Conservation (phyloP, 1,140 invertebrate species). For the Tigriopus japonicus region DNA sequence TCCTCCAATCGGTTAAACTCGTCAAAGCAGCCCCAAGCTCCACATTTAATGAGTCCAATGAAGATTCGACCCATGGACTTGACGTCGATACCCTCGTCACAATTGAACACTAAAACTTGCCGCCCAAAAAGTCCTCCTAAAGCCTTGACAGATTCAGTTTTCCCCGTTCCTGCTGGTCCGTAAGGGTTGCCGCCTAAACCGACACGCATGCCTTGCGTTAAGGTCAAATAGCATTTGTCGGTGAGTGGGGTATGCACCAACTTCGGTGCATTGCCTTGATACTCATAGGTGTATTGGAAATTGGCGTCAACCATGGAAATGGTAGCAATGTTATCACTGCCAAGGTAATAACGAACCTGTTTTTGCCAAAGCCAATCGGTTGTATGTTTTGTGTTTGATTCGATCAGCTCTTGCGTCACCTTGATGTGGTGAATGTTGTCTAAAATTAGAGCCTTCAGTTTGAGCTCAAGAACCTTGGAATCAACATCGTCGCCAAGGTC, state of each 20-base stretch:
- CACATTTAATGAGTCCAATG: slow-evolving; percentile 73
- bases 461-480: slow-evolving; percentile 30
- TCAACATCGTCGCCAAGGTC: slow-evolving; percentile 24
- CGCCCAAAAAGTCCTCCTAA: slow-evolving; percentile 69
- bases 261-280: slow-evolving; percentile 76
- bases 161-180: slow-evolving; percentile 93
- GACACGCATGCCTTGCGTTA: slow-evolving; percentile 82
- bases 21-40: slow-evolving; percentile 97
- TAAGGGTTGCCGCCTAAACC: slow-evolving; percentile 96
- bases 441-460: slow-evolving; percentile 55
- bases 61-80: slow-evolving; percentile 81
- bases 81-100: slow-evolving; percentile 57
- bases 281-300: slow-evolving; percentile 92
- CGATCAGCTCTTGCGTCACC: slow-evolving; percentile 55
- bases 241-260: slow-evolving; percentile 81
- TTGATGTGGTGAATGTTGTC: slow-evolving; percentile 79
- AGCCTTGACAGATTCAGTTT: slow-evolving; percentile 94
- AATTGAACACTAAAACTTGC: slow-evolving; percentile 90
- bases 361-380: slow-evolving; percentile 84
- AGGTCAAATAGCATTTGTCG: slow-evolving; percentile 83
- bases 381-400: slow-evolving; percentile 38
- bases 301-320: slow-evolving; percentile 61
- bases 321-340: slow-evolving; percentile 23
- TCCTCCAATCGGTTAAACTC: slow-evolving; percentile 92
- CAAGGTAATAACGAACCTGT: slow-evolving; percentile 60